Base-by-base conservation (phyloP, 2,797 vertebrate species). In the Pelobates cultripes region DNA sequence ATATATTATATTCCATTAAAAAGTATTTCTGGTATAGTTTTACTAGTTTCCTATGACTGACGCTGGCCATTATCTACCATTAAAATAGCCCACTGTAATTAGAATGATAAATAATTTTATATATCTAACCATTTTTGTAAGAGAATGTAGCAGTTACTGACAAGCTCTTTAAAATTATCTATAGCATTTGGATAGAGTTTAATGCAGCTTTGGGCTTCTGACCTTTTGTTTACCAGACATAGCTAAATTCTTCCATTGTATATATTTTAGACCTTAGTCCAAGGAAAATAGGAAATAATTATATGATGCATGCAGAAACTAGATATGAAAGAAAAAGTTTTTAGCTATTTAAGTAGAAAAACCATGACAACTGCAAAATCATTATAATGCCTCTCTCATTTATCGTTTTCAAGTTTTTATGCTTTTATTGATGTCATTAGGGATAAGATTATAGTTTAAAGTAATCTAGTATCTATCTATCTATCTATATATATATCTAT, bases 211-310 rank as follows among this genome's bases (percentile, higher is more conserved):
- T 13, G 57, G 67, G 70, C 42, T 45, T 15, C 44, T 82, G 74
- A 77, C 74, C 74, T 67, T 12, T 45, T 15, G 40, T 17, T 44
- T 8, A 75, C 1, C 7, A 66, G 41, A 64, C 68, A 77, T 47
- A 78, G 47, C 70, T 71, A 12, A 13, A 43, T 66, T 45, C 41
- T 67, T 47, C 43, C 47, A 60, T 71, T 67, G 17, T 78, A 82
- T 66, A 66, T 47, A 73, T 63, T 60, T 68, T 42, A n/a, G 70
- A 64, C 63, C 73, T 66, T 41, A 28, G 53, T 53, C 13, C 8
- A 28, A 72, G 44, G 67, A 72, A 77, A 44, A 60, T 71, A 43
- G 41, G 28, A 53, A 43, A 71, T 42, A 77, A 67, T 67, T 82
- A 68, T 57, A 42, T 53, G 15, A 68, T 43, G n/a, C 71, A 43